Conservation (phyloP, 2,888 invertebrate genomes). For the Orthosia gracilis region DNA sequence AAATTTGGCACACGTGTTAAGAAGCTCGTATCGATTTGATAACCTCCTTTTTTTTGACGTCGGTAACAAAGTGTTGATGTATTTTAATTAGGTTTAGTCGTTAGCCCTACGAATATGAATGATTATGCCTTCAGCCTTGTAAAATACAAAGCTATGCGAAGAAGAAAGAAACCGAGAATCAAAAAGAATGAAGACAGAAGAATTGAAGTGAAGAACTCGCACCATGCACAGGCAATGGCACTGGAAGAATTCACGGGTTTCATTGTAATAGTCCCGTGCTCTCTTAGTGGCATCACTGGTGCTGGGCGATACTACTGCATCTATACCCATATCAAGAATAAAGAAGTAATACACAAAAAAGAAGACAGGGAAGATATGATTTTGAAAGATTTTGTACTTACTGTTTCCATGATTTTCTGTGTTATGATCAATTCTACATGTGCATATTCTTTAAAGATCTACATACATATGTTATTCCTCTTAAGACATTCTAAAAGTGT, state of each 20-base stretch:
- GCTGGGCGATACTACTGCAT: constrained; percentile 84
- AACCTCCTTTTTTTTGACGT: too few relatives aligned
- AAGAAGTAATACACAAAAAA: constrained; percentile 24
- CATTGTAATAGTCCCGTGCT: constrained; percentile 92
- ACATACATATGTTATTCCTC: too few relatives aligned
- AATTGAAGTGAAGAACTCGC: constrained; percentile 77
- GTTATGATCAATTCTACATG: too few relatives aligned
- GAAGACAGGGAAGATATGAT: neutral
- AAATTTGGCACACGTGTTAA: too few relatives aligned
- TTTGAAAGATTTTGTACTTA: neutral
- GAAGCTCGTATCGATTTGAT: too few relatives aligned
- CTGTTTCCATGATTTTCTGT: neutral
- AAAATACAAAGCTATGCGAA: neutral
- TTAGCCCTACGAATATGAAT: neutral
- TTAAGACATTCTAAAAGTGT: neutral
- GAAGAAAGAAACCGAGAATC: constrained; percentile 38
- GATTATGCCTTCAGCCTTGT: neutral
- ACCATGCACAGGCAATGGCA: constrained; percentile 94
- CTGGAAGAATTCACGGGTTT: constrained; percentile 97
- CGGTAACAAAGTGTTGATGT: too few relatives aligned
- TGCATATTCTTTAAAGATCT: too few relatives aligned
- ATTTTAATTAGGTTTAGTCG: neutral
- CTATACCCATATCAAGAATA: constrained; percentile 14
- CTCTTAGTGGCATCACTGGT: constrained; percentile 94
- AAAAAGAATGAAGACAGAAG: constrained; percentile 25